phyloP scores from a whole-genome alignment of 2,113 vertebrate genomes.

The Sceloporus undulatus region DNA sequence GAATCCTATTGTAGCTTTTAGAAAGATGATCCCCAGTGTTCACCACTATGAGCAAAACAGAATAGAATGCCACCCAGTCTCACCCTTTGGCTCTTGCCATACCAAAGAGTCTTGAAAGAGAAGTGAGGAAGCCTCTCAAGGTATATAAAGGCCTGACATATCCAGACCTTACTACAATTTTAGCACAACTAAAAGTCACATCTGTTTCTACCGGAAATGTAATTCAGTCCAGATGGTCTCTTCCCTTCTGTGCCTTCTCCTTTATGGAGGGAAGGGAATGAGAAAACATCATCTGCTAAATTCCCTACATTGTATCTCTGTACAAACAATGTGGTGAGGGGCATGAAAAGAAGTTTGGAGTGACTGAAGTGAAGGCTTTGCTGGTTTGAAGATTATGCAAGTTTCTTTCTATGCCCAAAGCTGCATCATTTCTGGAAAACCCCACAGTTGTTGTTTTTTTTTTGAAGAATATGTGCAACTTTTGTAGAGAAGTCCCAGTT shows the following conservation, averaged over 20 bases:
- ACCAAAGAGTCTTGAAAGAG: neutral
- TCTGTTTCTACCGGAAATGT: constrained; percentile 17
- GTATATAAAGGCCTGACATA: neutral
- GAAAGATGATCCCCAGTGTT: neutral
- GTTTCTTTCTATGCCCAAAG: too few relatives aligned
- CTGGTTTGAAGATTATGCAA: too few relatives aligned
- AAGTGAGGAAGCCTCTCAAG: neutral
- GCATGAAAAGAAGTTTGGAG: too few relatives aligned
- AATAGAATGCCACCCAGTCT: neutral
- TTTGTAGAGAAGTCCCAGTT: too few relatives aligned
- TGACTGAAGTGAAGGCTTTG: too few relatives aligned
- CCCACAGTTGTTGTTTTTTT: too few relatives aligned
- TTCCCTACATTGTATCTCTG: too few relatives aligned
- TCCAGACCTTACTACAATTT: constrained; percentile 2
- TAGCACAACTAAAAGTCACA: neutral
- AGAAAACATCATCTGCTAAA: neutral
- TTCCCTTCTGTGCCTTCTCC: neutral
- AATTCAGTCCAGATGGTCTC: constrained; percentile 1
- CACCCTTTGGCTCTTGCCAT: too few relatives aligned
- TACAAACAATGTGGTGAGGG: too few relatives aligned
- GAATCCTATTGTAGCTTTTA: neutral
- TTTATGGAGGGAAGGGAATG: neutral
- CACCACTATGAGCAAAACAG: neutral
- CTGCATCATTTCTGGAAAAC: too few relatives aligned
- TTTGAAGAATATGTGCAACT: too few relatives aligned